Evolutionary conservation across 2,888 invertebrate species (phyloP), one percentile per base, ranked within the genome.

Genomic region (Spilosoma lubricipeda): DNA sequence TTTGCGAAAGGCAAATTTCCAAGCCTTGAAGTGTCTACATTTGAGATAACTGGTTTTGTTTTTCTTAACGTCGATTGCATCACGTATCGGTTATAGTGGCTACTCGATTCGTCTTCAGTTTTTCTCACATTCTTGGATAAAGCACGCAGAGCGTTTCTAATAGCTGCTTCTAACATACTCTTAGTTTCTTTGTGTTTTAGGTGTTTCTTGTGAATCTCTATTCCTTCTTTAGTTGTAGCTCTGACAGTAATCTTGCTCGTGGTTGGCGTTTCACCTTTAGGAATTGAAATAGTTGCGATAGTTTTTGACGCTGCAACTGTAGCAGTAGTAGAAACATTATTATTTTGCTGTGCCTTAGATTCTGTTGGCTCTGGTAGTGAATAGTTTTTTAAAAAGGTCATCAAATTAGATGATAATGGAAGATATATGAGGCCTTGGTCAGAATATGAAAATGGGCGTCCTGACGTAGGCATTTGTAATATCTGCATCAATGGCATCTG

Each of bases 11-110:
- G 70, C 11, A 63, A 23, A n/a, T n/a, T 64, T 11, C 15, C 64
- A 48, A 64, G 33, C 30, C 33, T 71, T 11, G 48, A 64, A 15
- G 45, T 15, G 3, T 64, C 64, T 23, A 18, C 9, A 1, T 64
- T 70, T 42, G 70, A 63, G 9, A 63, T 63, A 30, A 70, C 70
- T 42, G 70, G 70, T 72, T 27, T 67, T 48, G 71, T 36, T 48
- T 71, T 72, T 30, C 75, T 73, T 7, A 77, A 72, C 56, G 80
- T 67, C 27, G 78, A 78, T 45, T 78, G 45, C 75, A 75, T 68
- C 11, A 76, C 69, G 74, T 76, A 59, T 73, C 65, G 66, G 66
- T 70, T 52, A 5, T 20, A 69, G n/a, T 5, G 39, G 36, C 69
- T 56, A 63, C 30, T 63, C 7, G 42, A 27, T 30, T 63, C 65